These are phyloP conservation scores for Diplolepis rosae DNA, from an alignment of 2,888 invertebrate genomes.

Conservation along the genomic window DNA sequence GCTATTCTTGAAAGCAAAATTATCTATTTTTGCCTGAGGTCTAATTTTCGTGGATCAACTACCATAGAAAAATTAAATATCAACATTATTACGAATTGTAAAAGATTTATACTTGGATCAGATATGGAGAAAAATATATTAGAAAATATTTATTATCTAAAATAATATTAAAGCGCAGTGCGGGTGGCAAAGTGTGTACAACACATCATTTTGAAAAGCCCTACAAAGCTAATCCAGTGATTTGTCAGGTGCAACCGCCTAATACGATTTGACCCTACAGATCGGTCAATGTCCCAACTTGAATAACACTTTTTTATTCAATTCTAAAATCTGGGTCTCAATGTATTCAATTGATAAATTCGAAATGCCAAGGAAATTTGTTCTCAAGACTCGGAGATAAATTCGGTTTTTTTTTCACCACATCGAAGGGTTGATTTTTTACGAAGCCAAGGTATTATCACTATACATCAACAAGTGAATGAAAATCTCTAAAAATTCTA, in stretches of 20 bases:
- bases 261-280: slow-evolving; percentile 40
- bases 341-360: slow-evolving; percentile 54
- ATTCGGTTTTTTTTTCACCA: slow-evolving; percentile 39
- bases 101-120: too few species aligned
- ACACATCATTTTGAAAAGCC: slow-evolving; percentile 2
- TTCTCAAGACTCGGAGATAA: slow-evolving; percentile 36
- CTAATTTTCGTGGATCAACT: too few species aligned
- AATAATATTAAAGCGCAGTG: neutral
- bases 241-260: slow-evolving; percentile 61
- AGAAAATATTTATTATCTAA: neutral
- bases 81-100: too few species aligned
- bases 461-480: neutral
- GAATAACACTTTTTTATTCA: slow-evolving; percentile 48
- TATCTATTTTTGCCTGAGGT: too few species aligned
- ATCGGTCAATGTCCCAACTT: slow-evolving; percentile 46
- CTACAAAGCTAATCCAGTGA: slow-evolving; percentile 55
- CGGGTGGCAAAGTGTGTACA: neutral
- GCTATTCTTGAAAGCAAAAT: too few species aligned
- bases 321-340: slow-evolving; percentile 22
- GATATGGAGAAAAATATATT: too few species aligned
- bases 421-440: slow-evolving; percentile 41
- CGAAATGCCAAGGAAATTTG: slow-evolving; percentile 39
- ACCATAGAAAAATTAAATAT: too few species aligned
- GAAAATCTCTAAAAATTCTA: neutral
- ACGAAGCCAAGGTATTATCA: neutral